These are phyloP conservation scores for Yponomeuta sedellus DNA, from an alignment of 2,888 invertebrate genomes.

Conservation along the genomic window DNA sequence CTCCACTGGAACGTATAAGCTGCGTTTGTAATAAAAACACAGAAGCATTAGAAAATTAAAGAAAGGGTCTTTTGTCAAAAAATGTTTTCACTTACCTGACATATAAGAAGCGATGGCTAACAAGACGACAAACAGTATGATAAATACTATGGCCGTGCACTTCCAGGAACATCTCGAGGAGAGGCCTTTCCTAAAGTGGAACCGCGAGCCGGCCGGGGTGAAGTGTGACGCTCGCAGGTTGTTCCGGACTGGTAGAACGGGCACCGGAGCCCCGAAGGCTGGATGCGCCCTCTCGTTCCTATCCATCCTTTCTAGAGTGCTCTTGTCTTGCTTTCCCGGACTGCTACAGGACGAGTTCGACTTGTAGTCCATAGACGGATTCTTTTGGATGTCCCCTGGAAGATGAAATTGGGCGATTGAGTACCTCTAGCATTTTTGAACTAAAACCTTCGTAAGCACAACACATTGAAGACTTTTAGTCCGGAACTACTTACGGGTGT, in stretches of 20 bases:
- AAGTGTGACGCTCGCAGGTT: conserved; percentile 85
- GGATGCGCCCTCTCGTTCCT: conserved; percentile 79
- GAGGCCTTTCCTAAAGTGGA: conserved; percentile 91
- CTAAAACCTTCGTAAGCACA: too few relatives aligned
- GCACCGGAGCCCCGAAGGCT: conserved; percentile 81
- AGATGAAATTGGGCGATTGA: conserved; percentile 25
- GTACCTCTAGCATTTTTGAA: too few relatives aligned
- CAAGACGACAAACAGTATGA: conserved; percentile 88
- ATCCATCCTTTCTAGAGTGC: conserved; percentile 70
- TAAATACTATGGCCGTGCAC: conserved; percentile 92
- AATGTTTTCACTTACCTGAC: conserved; percentile 80
- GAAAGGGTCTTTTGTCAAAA: background rate
- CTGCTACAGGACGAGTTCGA: conserved; percentile 92
- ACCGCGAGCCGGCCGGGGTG: conserved; percentile 82
- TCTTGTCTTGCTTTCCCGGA: conserved; percentile 80
- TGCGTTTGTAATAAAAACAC: conserved; percentile 15
- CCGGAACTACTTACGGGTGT: too few relatives aligned
- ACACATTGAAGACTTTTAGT: too few relatives aligned
- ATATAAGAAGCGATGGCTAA: conserved; percentile 90
- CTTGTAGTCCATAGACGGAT: conserved; percentile 92
- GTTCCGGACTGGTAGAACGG: conserved; percentile 85
- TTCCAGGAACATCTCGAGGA: conserved; percentile 94
- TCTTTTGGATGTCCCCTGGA: conserved; percentile 90
- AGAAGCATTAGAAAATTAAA: conserved; percentile 17
- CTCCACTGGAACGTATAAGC: too few relatives aligned